A percentile compares a stretch with the other conserved stretches of the same genome.
phyloP scores from a whole-genome alignment of 2,113 vertebrate genomes.

The Sardina pilchardus region DNA sequence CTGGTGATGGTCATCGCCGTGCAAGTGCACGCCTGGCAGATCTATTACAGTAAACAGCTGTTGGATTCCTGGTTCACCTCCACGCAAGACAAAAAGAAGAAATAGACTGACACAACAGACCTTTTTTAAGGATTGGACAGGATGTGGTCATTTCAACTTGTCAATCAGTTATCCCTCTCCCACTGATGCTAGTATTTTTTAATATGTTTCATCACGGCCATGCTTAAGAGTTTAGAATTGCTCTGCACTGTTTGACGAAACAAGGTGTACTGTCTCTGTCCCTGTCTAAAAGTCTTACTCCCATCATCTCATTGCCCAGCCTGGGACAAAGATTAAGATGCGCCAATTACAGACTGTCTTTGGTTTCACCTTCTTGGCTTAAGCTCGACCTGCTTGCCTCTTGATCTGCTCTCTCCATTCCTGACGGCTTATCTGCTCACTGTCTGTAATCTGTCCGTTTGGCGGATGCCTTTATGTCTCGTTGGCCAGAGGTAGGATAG shows the following conservation, averaged over 20 bases:
- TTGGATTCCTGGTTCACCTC: conserved; percentile 94
- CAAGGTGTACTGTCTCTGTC: not conserved
- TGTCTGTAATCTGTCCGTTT: not conserved
- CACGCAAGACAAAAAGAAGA: conserved; percentile 97
- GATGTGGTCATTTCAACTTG: not conserved
- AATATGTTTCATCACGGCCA: not conserved
- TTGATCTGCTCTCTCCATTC: conserved; percentile 10
- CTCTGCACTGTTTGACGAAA: not conserved
- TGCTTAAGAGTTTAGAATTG: not conserved
- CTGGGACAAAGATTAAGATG: not conserved
- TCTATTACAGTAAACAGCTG: conserved; percentile 98
- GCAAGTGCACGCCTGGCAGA: conserved; percentile 94
- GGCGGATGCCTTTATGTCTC: not conserved
- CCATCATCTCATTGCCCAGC: conserved; percentile 6
- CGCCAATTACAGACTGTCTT: not conserved
- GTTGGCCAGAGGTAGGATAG: not conserved
- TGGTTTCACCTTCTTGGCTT: conserved; percentile 4
- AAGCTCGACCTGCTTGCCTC: conserved; percentile 6
- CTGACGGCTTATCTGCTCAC: not conserved
- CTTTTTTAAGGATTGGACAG: not conserved
- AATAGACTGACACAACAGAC: conserved; percentile 61
- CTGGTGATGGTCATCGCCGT: conserved; percentile 85
- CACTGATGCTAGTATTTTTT: not conserved
- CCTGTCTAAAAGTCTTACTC: not conserved
- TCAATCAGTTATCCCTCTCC: not conserved